Base-by-base conservation (phyloP, 2,888 invertebrate species). In the Hydraecia micacea region DNA sequence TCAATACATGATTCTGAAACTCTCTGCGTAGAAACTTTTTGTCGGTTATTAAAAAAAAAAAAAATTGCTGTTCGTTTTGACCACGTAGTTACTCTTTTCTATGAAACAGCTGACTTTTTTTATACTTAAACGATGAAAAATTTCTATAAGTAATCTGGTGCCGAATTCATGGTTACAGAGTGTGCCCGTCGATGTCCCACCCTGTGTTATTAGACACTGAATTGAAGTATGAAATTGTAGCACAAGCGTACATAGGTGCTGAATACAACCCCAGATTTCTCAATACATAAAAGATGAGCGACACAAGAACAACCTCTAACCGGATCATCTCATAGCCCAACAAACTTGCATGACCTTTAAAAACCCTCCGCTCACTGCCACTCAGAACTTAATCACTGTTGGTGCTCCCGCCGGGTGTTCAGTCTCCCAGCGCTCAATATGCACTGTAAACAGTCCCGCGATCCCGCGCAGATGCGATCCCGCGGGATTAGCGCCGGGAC, bases 361-460 rank as follows among this genome's bases (percentile, higher is more conserved):
- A 78, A 80, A 60, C 70, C 72, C 49, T 32, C 72, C 69, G 67
- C 46, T 18, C 65, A 28, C 66, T 79, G 77, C 39, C 84, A 75
- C 81, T 87, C 79, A 80, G 80, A 55, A 80, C 77, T 85, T 87
- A 88, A 87, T 85, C 86, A 82, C 76, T 21, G 80, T 73, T 75
- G 86, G 87, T 86, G 87, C 80, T 58, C 11, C 21, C 80, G 71
- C 71, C 88, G 87, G 80, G 66, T 87, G 88, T 73, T 62, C 80
- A 66, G 73, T 6, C 84, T 88, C 88, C 84, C 88, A 88, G 76
- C 89, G 86, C 88, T 86, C 88, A 88, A 88, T 88, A 88, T 88
- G 85, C 86, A 83, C 86, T 79, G 89, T 88, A 88, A 88, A 88
- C 88, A 88, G 80, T 66, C 74, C 77, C 73, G 78, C 76, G 67